These are phyloP conservation scores for Allacma fusca DNA, from an alignment of 2,888 invertebrate genomes.

Conservation along the genomic window DNA sequence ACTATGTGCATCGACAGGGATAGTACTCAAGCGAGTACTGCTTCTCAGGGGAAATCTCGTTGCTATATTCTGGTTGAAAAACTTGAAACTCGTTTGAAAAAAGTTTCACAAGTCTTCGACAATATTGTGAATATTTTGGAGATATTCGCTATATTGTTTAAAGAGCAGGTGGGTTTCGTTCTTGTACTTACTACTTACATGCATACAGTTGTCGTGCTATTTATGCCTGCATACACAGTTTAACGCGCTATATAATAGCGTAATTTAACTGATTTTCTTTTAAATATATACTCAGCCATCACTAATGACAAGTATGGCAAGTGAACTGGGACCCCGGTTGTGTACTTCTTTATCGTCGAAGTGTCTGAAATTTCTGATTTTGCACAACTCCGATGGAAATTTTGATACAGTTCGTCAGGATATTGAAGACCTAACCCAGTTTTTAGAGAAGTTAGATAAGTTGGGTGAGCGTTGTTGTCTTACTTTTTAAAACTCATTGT, in stretches of 20 bases:
- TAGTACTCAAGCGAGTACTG: background rate
- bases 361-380: constrained; percentile 53
- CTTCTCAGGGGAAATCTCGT: background rate
- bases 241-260: too few species aligned
- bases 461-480: constrained; percentile 44
- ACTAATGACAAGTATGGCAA: constrained; percentile 44
- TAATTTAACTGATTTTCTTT: background rate
- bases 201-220: too few species aligned
- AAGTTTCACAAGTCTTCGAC: constrained; percentile 45
- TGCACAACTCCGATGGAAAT: constrained; percentile 52
- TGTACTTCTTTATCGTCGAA: constrained; percentile 52
- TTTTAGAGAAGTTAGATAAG: constrained; percentile 33
- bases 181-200: too few species aligned
- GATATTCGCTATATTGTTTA: constrained; percentile 43
- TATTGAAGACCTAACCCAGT: constrained; percentile 46
- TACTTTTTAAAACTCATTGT: background rate
- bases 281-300: constrained; percentile 41
- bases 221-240: too few species aligned
- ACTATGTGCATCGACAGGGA: background rate
- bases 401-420: constrained; percentile 48
- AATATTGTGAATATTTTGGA: constrained; percentile 47
- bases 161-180: constrained; percentile 39
- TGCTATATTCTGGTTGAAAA: background rate
- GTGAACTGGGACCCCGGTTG: constrained; percentile 47
- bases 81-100: constrained; percentile 1